phyloP scores from a whole-genome alignment of 2,888 invertebrate genomes.

The Nematopogon swammerdamellus region DNA sequence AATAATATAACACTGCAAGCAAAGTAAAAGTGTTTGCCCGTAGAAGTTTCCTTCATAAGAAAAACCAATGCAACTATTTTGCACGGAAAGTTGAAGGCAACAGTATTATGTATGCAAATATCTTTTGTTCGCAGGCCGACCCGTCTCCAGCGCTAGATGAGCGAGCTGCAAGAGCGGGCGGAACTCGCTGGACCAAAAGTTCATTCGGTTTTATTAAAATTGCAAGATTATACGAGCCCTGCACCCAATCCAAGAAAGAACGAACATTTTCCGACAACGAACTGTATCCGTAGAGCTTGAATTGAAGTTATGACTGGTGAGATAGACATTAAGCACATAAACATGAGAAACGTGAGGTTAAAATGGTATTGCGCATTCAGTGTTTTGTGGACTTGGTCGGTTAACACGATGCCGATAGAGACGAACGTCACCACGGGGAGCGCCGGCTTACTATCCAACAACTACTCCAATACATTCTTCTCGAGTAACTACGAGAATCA shows the following conservation, averaged over 20 bases:
- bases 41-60: background rate
- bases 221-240: too few species aligned
- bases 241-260: too few species aligned
- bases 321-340: background rate
- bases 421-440: background rate
- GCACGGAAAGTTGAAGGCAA: background rate
- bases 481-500: background rate
- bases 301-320: too few species aligned
- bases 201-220: too few species aligned
- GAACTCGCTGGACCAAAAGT: too few species aligned
- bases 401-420: background rate
- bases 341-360: background rate
- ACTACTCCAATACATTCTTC: background rate
- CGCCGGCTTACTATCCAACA: background rate
- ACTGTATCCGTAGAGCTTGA: too few species aligned
- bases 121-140: background rate
- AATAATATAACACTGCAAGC: too few species aligned
- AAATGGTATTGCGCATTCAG: background rate
- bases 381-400: background rate
- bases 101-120: background rate
- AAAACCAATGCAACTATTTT: background rate
- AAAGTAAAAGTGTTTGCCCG: too few species aligned
- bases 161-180: too few species aligned
- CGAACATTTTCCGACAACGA: too few species aligned
- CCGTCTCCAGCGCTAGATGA: background rate